phyloP scores from a whole-genome alignment of 2,797 vertebrate species.

The Lemur catta region DNA sequence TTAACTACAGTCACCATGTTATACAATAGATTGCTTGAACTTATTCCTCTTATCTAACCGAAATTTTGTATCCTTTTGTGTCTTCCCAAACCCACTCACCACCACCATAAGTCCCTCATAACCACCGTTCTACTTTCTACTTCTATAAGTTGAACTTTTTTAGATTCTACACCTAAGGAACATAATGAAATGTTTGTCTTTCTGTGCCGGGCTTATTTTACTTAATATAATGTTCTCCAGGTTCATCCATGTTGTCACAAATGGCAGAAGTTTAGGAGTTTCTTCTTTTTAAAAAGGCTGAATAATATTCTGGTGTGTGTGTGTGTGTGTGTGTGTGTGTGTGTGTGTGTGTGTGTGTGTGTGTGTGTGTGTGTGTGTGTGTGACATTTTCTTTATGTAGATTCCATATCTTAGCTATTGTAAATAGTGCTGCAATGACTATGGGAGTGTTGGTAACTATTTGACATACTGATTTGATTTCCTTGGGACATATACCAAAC shows the following conservation, averaged over 20 bases:
- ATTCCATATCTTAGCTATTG: background rate
- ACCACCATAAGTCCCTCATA: background rate
- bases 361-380: no score
- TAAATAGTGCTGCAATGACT: background rate
- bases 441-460: background rate
- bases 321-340: no score
- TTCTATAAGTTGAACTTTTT: background rate
- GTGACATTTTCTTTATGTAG: background rate
- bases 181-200: background rate
- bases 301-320: background rate
- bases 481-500: no score
- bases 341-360: no score
- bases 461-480: background rate
- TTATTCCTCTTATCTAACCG: background rate
- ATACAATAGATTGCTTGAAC: background rate
- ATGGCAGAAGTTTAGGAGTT: background rate
- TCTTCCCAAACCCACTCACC: background rate
- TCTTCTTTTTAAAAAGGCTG: background rate
- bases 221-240: background rate
- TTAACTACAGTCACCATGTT: background rate
- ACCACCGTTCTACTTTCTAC: background rate
- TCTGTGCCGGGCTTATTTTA: background rate
- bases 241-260: background rate
- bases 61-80: background rate
- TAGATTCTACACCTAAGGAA: background rate